Base-by-base conservation (phyloP, 1,140 invertebrate species). In the Orius insidiosus region DNA sequence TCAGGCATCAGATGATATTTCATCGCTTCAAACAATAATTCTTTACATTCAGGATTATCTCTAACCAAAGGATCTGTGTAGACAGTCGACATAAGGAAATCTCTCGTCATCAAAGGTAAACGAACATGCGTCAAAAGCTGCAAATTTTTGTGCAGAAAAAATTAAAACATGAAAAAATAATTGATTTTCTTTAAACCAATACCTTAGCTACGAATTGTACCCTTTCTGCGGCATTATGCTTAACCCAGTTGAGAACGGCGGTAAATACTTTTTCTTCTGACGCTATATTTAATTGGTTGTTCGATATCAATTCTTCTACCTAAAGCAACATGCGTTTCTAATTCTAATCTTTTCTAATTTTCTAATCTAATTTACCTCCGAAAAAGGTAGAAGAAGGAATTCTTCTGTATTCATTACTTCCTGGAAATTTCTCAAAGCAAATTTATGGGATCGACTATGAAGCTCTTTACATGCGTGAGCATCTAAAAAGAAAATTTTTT, bases 1-100 rank as follows among this genome's bases (percentile, higher is more conserved):
- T 80, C 77, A 0, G 76, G 76, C 45, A 75, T 61, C 15, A 80
- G 65, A 60, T 56, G 87, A 71, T 89, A 93, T 57, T 89, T 92
- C 47, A 92, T 72, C 30, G 89, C 88, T 63, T 94, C 89, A 75
- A 93, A 85, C 42, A 94, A 80, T 31, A 95, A 65, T 52, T 84
- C 78, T 59, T 89, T 84, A 58, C 83, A 87, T 49, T 73, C 71
- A 10, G 67, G 60, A 55, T 80, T 73, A 14, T 72, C 70, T 15
- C 72, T 60, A 18, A 78, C 71, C 2, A 80, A 55, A 0, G 66
- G 60, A 55, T 80, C 77, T n/a, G 70, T 64, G 49, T 78, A 74
- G 2, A 80, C 76, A 37, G 69, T 64, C 6, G 66, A 69, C 68
- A 78, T 74, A 2, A 79, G 61, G 54, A 78, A 78, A 37, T 76